These are phyloP conservation scores for Eleginops maclovinus DNA, from an alignment of 2,113 vertebrate species.

Conservation along the genomic window DNA sequence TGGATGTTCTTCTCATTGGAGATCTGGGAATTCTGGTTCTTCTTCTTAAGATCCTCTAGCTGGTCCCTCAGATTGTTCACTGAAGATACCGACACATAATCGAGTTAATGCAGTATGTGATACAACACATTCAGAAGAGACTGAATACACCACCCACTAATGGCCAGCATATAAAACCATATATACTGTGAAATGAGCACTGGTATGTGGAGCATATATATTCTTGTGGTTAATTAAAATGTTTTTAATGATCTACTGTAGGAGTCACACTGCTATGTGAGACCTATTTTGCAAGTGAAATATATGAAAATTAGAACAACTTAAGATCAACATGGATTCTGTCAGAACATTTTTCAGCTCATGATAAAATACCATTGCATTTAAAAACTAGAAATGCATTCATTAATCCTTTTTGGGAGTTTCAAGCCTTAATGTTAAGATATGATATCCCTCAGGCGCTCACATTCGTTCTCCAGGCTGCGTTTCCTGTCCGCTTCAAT, in stretches of 20 bases:
- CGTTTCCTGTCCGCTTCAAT: conserved; percentile 93
- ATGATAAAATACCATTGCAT: background rate
- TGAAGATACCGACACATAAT: conserved; percentile 60
- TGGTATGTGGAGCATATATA: background rate
- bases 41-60: conserved; percentile 94
- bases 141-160: background rate
- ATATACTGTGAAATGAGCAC: background rate
- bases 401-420: background rate
- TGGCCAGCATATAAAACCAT: background rate
- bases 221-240: background rate
- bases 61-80: conserved; percentile 96
- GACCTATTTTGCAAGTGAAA: background rate
- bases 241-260: background rate
- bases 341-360: background rate
- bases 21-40: conserved; percentile 93
- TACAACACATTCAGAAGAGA: background rate
- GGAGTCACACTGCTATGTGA: background rate
- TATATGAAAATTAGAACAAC: background rate
- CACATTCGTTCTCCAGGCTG: conserved; percentile 93
- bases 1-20: conserved; percentile 94
- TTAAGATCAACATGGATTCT: background rate
- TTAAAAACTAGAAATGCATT: background rate
- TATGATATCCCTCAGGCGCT: conserved; percentile 16
- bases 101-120: background rate
- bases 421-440: background rate